phyloP scores from a whole-genome alignment of 2,113 vertebrate species.

The Peromyscus leucopus region DNA sequence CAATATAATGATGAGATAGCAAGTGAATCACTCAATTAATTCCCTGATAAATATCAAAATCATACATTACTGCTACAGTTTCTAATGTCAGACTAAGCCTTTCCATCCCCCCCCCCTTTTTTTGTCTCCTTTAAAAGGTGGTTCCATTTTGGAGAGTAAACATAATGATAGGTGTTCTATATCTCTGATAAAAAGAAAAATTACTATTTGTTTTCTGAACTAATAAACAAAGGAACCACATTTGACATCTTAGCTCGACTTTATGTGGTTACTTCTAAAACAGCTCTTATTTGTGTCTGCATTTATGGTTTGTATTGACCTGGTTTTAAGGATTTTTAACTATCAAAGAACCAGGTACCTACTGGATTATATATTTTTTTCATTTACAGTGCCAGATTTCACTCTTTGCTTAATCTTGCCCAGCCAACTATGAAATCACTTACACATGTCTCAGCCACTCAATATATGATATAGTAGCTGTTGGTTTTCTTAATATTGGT shows the following conservation, averaged over 20 bases:
- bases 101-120: slow-evolving; percentile 7
- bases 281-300: neutral
- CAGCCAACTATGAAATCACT: slow-evolving; percentile 26
- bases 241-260: neutral
- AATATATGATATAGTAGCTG: neutral
- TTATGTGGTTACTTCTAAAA: neutral
- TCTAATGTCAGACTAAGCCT: slow-evolving; percentile 35
- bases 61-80: slow-evolving; percentile 58
- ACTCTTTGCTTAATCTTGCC: neutral
- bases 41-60: slow-evolving; percentile 73
- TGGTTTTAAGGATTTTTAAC: slow-evolving; percentile 2
- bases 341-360: neutral
- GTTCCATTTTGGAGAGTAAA: neutral
- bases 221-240: neutral
- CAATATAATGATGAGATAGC: slow-evolving; percentile 82
- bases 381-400: neutral
- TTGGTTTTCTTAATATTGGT: neutral
- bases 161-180: neutral
- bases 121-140: neutral
- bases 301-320: neutral
- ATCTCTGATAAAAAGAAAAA: neutral
- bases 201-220: neutral
- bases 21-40: slow-evolving; percentile 82
- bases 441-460: neutral
- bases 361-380: slow-evolving; percentile 32